phyloP scores from a whole-genome alignment of 35 echinoderm and acorn worm genomes.

The Apostichopus parvimensis region DNA sequence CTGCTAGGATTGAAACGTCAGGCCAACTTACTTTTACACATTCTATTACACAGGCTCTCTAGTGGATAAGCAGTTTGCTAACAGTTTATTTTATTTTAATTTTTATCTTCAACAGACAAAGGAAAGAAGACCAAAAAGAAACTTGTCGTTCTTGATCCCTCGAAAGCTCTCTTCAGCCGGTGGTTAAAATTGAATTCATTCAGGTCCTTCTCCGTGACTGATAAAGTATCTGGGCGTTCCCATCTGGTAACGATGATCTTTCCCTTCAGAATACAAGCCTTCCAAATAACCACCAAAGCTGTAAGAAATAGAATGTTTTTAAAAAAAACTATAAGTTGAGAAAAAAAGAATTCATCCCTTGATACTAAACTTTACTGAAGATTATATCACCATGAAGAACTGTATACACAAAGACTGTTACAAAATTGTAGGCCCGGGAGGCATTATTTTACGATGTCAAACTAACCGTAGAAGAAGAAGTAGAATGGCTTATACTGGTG shows the following conservation, averaged over 20 bases:
- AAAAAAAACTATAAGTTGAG: neutral
- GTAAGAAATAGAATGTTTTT: neutral
- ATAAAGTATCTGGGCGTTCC: constrained; percentile 89
- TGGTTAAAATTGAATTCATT: too few relatives aligned
- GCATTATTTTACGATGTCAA: neutral
- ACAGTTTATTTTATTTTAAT: too few relatives aligned
- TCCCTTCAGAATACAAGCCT: neutral
- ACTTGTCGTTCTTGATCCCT: too few relatives aligned
- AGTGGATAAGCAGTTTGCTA: too few relatives aligned
- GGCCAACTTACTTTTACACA: too few relatives aligned
- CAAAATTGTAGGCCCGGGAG: neutral
- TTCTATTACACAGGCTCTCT: too few relatives aligned
- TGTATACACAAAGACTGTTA: neutral
- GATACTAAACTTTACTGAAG: neutral
- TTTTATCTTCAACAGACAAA: too few relatives aligned
- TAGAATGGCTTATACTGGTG: neutral
- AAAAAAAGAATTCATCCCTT: too few relatives aligned
- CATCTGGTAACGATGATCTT: constrained; percentile 81
- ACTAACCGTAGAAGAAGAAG: neutral
- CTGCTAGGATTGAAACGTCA: too few relatives aligned
- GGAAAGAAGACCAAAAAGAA: too few relatives aligned
- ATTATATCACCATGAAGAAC: neutral
- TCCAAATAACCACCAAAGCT: constrained; percentile 70
- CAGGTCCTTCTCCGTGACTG: neutral
- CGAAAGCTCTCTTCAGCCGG: too few relatives aligned